Evolutionary conservation across 2,888 invertebrate genomes (phyloP).

Genomic region (Orgyia antiqua): DNA sequence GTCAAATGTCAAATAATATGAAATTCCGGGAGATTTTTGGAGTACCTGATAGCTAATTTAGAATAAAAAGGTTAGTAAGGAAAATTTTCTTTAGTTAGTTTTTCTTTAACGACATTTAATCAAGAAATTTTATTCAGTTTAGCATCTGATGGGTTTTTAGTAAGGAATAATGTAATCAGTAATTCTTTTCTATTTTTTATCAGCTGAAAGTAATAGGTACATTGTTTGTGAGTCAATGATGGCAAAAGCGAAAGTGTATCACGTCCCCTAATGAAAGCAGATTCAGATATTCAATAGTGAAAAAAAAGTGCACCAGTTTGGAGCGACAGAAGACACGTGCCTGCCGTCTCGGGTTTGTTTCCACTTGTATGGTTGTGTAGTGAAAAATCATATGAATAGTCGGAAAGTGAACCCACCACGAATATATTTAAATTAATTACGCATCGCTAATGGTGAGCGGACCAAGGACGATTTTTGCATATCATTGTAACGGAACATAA

Average conservation of each 20-base stretch:
- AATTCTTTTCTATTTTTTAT: too few species aligned
- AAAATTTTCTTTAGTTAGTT: too few species aligned
- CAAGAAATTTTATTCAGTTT: too few species aligned
- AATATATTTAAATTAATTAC: slow-evolving; percentile 72
- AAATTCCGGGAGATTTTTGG: too few species aligned
- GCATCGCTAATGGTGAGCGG: slow-evolving; percentile 44
- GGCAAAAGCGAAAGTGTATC: not conserved
- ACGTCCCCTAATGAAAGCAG: not conserved
- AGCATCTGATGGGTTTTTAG: too few species aligned
- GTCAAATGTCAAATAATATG: too few species aligned
- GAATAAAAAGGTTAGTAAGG: too few species aligned
- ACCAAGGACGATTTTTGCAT: slow-evolving; percentile 72
- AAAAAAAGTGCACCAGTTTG: slow-evolving; percentile 1
- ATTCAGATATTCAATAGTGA: slow-evolving; percentile 1
- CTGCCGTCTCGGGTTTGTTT: slow-evolving; percentile 42
- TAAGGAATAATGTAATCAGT: too few species aligned
- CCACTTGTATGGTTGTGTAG: slow-evolving; percentile 48
- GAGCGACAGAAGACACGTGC: slow-evolving; percentile 17
- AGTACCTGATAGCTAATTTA: too few species aligned
- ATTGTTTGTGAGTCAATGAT: too few species aligned
- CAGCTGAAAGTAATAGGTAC: too few species aligned
- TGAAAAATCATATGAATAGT: slow-evolving; percentile 56
- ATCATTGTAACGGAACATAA: slow-evolving; percentile 50
- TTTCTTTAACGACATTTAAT: too few species aligned
- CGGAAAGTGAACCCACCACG: slow-evolving; percentile 55